Conservation (phyloP, 2,113 vertebrate genomes). For the Strix aluco region DNA sequence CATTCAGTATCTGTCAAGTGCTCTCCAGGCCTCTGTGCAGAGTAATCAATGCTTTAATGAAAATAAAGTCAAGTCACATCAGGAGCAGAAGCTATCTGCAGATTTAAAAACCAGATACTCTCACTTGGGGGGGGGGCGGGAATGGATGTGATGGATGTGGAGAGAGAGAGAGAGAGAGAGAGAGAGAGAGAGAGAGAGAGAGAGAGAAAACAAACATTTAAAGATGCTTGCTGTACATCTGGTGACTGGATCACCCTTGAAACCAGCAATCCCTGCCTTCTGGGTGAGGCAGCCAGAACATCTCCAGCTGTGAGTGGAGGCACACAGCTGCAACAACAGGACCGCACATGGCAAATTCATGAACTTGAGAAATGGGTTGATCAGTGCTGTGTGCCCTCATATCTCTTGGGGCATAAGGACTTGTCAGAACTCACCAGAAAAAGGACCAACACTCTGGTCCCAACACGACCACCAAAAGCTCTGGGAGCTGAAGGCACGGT, state of each 20-base stretch:
- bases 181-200: background rate
- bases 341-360: background rate
- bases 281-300: background rate
- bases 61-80: conserved; percentile 5
- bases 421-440: background rate
- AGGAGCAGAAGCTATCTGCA: background rate
- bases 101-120: conserved; percentile 15
- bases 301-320: background rate
- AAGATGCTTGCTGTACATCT: background rate
- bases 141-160: no score
- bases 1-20: background rate
- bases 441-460: background rate
- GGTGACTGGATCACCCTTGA: background rate
- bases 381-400: background rate
- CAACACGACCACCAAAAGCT: background rate
- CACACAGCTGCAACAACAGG: background rate
- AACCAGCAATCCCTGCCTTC: background rate
- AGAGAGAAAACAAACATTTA: background rate
- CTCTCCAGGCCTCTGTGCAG: background rate
- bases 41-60: background rate
- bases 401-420: background rate
- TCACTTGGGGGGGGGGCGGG: no score
- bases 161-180: background rate
- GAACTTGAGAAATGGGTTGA: background rate
- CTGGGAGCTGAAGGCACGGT: background rate